Conservation (phyloP, 2,888 invertebrate species). For the Coelopa pilipes region DNA sequence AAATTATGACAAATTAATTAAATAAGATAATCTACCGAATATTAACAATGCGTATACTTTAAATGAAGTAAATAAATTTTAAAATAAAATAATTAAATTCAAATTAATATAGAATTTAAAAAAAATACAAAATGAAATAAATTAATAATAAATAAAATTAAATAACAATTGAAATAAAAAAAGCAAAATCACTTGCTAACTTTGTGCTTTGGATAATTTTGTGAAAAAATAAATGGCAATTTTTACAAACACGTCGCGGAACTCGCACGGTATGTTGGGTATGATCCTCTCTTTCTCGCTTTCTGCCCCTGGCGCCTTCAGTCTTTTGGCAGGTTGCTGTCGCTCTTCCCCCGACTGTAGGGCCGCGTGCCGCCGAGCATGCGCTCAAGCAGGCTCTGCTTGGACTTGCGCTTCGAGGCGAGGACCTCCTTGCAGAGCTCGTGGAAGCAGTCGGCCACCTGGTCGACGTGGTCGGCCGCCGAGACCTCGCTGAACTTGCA, state of each 20-base stretch:
- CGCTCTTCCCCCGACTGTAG: slow-evolving; percentile 88
- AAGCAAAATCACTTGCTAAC: neutral
- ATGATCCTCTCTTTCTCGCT: neutral
- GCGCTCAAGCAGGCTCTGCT: slow-evolving; percentile 84
- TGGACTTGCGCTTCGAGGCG: slow-evolving; percentile 81
- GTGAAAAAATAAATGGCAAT: neutral
- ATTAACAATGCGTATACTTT: too few relatives aligned
- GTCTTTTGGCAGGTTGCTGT: slow-evolving; percentile 87
- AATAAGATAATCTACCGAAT: too few relatives aligned
- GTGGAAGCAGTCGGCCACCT: slow-evolving; percentile 85
- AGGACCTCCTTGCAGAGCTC: slow-evolving; percentile 87
- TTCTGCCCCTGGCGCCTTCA: slow-evolving; percentile 59
- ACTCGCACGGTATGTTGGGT: neutral
- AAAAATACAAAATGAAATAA: too few relatives aligned
- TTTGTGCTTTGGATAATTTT: neutral
- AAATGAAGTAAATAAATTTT: too few relatives aligned
- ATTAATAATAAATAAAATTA: neutral
- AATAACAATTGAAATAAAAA: neutral
- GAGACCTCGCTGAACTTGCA: slow-evolving; percentile 89
- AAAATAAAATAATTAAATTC: too few relatives aligned
- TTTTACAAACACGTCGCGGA: neutral
- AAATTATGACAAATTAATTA: too few relatives aligned
- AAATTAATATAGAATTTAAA: too few relatives aligned
- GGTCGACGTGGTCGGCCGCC: slow-evolving; percentile 87
- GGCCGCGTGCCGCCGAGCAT: slow-evolving; percentile 83